Percentiles rank a stretch among this genome's conserved stretches.
Evolutionary conservation across 2,888 invertebrate genomes (phyloP).

Genomic region (Herminia tarsipennalis): DNA sequence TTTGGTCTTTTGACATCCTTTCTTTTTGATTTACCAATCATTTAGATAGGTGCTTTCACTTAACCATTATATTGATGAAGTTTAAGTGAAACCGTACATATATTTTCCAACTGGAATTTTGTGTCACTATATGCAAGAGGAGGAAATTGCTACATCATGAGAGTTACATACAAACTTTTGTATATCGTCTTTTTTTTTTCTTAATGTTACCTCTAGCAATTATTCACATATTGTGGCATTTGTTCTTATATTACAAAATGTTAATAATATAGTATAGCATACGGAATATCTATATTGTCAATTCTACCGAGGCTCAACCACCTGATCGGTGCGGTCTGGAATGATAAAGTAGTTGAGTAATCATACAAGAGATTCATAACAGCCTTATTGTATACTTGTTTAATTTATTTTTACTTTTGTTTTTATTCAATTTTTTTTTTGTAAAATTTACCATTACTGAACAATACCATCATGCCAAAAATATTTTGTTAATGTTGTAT

Average conservation of each 20-base stretch:
- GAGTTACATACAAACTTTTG: constrained; percentile 22
- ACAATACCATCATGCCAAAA: neutral
- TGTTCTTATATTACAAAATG: constrained; percentile 67
- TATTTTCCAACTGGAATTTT: constrained; percentile 3
- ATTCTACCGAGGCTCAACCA: constrained; percentile 72
- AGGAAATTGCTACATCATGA: constrained; percentile 14
- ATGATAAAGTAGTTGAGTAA: constrained; percentile 53
- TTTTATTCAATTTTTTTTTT: neutral
- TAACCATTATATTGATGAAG: no score
- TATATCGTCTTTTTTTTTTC: constrained; percentile 19
- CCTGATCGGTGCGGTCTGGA: constrained; percentile 48
- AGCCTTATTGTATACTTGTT: constrained; percentile 6
- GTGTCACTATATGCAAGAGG: constrained; percentile 4
- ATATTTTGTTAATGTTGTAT: neutral
- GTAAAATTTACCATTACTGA: neutral
- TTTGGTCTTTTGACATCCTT: constrained; percentile 7
- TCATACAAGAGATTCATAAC: constrained; percentile 60
- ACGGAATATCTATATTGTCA: constrained; percentile 81
- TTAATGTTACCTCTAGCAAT: constrained; percentile 60
- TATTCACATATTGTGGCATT: constrained; percentile 64
- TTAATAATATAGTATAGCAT: constrained; percentile 66
- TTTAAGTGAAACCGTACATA: neutral
- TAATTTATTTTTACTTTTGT: neutral
- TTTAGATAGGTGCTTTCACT: no score
- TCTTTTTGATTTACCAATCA: no score